Conservation (phyloP, 53 echinoderm and acorn worm genomes). For the Pentamera pediparva region DNA sequence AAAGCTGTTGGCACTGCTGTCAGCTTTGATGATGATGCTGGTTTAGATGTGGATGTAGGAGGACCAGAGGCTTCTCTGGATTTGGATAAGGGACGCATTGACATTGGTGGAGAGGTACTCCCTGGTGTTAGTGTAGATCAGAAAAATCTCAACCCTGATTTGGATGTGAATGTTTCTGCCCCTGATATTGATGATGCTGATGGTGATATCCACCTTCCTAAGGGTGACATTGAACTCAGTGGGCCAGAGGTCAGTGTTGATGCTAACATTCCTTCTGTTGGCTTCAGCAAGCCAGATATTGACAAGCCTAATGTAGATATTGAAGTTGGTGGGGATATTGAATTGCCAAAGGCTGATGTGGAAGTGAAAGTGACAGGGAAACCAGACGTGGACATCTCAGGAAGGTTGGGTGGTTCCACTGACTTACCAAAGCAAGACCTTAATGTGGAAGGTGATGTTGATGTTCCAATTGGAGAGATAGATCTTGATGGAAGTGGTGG, state of each 20-base stretch:
- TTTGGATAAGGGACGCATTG: neutral
- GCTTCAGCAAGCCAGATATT: too few relatives aligned
- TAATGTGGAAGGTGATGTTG: neutral
- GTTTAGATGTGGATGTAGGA: neutral
- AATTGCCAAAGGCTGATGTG: neutral
- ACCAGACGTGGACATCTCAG: neutral
- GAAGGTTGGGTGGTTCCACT: too few relatives aligned
- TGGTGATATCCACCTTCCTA: neutral
- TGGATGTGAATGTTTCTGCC: slow-evolving; percentile 30
- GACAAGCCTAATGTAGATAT: neutral
- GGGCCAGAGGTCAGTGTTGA: neutral
- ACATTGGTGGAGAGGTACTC: slow-evolving; percentile 1
- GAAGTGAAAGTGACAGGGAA: neutral
- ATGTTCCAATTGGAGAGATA: neutral
- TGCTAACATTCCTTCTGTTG: neutral
- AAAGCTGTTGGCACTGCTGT: slow-evolving; percentile 10
- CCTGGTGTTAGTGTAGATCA: slow-evolving; percentile 23
- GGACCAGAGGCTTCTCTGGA: too few relatives aligned
- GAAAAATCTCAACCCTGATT: slow-evolving; percentile 37
- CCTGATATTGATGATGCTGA: neutral
- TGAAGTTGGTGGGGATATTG: neutral
- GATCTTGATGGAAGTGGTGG: slow-evolving; percentile 36
- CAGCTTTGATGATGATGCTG: slow-evolving; percentile 10
- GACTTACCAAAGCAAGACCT: too few relatives aligned
- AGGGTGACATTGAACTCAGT: neutral